Conservation (phyloP, 2,797 vertebrate genomes). For the Neomorphus geoffroyi region DNA sequence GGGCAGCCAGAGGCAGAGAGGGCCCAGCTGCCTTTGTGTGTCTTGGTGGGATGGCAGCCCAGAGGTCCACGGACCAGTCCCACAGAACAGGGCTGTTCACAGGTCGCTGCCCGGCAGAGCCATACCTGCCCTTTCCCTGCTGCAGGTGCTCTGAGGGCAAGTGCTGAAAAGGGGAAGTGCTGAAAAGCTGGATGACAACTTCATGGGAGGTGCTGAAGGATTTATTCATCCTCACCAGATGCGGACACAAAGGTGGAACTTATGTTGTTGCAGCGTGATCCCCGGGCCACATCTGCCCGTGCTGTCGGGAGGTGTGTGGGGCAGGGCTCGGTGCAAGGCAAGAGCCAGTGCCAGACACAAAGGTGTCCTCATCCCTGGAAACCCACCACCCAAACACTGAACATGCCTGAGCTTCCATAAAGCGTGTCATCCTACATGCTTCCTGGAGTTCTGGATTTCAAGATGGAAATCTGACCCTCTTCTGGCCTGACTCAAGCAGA, state of each 20-base stretch:
- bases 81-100: background rate
- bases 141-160: background rate
- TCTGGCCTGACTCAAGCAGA: no score
- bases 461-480: no score
- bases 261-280: background rate
- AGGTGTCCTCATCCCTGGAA: background rate
- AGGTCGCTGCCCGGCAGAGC: background rate
- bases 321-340: no score
- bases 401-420: background rate
- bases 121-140: background rate
- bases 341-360: background rate
- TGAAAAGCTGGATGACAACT: no score
- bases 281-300: no score
- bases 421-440: background rate
- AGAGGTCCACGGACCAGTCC: background rate
- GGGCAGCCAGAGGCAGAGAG: background rate
- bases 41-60: background rate
- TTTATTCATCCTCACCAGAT: background rate
- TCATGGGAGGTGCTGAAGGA: background rate
- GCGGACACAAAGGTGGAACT: background rate
- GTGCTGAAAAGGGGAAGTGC: background rate
- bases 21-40: background rate
- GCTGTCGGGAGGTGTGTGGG: background rate
- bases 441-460: no score
- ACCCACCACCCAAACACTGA: no score